Evolutionary conservation across 1,140 invertebrate genomes (phyloP), one percentile per base, ranked within the genome.

Genomic region (Drosophila busckii): DNA sequence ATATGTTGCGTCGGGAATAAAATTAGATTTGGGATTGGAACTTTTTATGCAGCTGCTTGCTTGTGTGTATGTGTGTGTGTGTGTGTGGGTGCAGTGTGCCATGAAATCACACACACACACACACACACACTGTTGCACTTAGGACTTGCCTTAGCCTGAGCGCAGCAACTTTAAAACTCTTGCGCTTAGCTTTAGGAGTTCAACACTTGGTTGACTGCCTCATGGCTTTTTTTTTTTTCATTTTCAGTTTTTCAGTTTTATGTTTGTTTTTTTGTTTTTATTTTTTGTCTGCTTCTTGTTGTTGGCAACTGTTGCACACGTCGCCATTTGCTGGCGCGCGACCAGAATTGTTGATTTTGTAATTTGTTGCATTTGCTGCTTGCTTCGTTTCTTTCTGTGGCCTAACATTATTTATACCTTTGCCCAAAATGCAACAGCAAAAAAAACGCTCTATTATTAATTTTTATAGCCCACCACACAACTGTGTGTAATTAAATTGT

Each of bases 331-430:
- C n/a, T 34, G 55, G 58, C 58, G 70, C 44, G 70, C 44, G 69
- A 73, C 70, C 70, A 73, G 69, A 73, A 73, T 73, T 56, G 70
- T 53, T 73, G 63, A 73, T 73, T 66, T 71, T 67, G 69, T 73
- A 73, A 73, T 73, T n/a, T 73, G 70, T 73, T 68, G 70, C 40
- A n/a, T n/a, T 70, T 56, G 62, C 58, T 70, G 69, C 56, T 38
- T 69, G 38, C 16, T 41, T 59, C 44, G 55, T 49, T 58, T 41
- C 19, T 50, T n/a, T n/a, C n/a, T n/a, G n/a, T n/a, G n/a, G n/a
- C n/a, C n/a, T n/a, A n/a, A n/a, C n/a, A n/a, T n/a, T n/a, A n/a
- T n/a, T n/a, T n/a, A n/a, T n/a, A n/a, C n/a, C n/a, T n/a, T n/a
- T n/a, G n/a, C n/a, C n/a, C n/a, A n/a, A n/a, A n/a, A n/a, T n/a